A percentile compares a stretch with the other conserved stretches of the same genome.
phyloP scores from a whole-genome alignment of 2,888 invertebrate genomes.

The Hybos culiciformis region DNA sequence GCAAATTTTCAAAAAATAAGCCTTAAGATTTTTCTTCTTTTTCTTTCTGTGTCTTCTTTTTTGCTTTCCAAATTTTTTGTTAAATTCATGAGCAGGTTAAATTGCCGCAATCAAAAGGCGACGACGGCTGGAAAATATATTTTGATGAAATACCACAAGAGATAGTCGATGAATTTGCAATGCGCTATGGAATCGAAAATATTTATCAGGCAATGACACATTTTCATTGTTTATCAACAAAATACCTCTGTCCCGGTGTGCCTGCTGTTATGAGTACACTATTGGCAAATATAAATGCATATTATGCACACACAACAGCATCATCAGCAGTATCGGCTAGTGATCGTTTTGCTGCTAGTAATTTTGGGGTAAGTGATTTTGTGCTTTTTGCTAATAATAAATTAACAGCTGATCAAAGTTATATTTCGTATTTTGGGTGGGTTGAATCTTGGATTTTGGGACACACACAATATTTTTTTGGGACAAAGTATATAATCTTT shows the following conservation, averaged over 20 bases:
- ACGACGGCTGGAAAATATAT: slow-evolving; percentile 98
- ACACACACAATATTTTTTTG: too few relatives aligned
- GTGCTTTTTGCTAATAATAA: background rate
- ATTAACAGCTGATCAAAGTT: background rate
- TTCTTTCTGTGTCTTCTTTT: too few relatives aligned
- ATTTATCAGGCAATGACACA: slow-evolving; percentile 81
- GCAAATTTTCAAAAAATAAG: too few relatives aligned
- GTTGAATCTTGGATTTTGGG: too few relatives aligned
- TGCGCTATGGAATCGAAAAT: slow-evolving; percentile 98
- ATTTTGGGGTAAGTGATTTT: slow-evolving; percentile 80
- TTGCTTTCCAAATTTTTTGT: too few relatives aligned
- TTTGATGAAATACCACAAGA: slow-evolving; percentile 97
- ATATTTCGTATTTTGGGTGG: too few relatives aligned
- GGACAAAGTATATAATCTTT: too few relatives aligned
- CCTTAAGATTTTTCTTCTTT: too few relatives aligned
- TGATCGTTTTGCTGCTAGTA: slow-evolving; percentile 97
- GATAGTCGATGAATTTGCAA: slow-evolving; percentile 98
- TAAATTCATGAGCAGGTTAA: slow-evolving; percentile 36
- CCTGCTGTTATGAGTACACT: slow-evolving; percentile 99
- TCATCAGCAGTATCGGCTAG: slow-evolving; percentile 97
- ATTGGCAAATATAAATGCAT: slow-evolving; percentile 98
- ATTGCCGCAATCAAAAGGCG: slow-evolving; percentile 85
- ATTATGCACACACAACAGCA: slow-evolving; percentile 96
- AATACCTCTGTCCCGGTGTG: slow-evolving; percentile 96
- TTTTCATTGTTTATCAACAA: slow-evolving; percentile 98